Conservation (phyloP, 2,113 vertebrate genomes). For the Vulpes lagopus region DNA sequence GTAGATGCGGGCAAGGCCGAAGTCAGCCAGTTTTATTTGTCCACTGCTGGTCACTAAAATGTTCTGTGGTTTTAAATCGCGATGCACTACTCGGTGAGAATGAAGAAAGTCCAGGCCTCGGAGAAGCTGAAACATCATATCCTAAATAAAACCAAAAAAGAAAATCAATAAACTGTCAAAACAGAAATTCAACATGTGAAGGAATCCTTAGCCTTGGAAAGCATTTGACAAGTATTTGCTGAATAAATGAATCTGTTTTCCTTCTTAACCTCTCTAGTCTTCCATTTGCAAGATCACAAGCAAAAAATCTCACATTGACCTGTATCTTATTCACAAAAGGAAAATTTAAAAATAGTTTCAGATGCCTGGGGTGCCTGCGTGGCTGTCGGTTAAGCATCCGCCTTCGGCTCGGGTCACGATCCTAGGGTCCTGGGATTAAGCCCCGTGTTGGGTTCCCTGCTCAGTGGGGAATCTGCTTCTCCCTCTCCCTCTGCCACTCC, state of each 20-base stretch:
- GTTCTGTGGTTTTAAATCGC: conserved; percentile 98
- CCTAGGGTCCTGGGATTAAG: too few relatives aligned
- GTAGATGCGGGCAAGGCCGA: conserved; percentile 98
- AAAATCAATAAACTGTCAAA: conserved; percentile 47
- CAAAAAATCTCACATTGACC: background rate
- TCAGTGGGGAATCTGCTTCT: too few relatives aligned
- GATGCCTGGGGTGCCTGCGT: too few relatives aligned
- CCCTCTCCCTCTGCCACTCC: too few relatives aligned
- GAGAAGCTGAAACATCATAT: conserved; percentile 99
- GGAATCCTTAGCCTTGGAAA: background rate
- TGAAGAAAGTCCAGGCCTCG: conserved; percentile 98
- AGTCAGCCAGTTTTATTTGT: conserved; percentile 98
- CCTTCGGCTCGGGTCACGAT: too few relatives aligned
- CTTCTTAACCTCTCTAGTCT: background rate
- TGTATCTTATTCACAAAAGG: conserved; percentile 31
- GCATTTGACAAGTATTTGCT: background rate
- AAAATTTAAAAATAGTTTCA: conserved; percentile 31
- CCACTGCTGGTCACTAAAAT: conserved; percentile 98
- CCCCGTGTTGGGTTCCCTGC: too few relatives aligned
- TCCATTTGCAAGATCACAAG: background rate
- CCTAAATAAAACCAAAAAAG: conserved; percentile 86
- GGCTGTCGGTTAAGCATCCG: too few relatives aligned
- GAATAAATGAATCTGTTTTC: background rate
- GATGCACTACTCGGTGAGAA: conserved; percentile 98
- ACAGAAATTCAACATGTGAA: background rate